Percentiles rank a stretch among this genome's conserved stretches.
phyloP scores from a whole-genome alignment of 2,888 invertebrate genomes.

The Panorpa germanica region DNA sequence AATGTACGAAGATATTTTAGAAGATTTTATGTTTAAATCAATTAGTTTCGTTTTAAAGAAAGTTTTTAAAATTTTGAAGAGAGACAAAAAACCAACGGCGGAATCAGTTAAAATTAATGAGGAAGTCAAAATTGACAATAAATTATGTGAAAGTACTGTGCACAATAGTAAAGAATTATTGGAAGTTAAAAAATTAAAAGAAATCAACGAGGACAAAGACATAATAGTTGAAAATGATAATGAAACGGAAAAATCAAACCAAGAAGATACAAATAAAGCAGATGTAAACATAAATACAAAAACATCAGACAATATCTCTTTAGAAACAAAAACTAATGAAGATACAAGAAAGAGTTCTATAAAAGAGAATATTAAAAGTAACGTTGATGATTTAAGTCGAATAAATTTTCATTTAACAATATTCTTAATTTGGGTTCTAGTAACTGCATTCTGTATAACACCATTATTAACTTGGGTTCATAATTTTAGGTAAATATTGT shows the following conservation, averaged over 20 bases:
- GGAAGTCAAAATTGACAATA: not conserved
- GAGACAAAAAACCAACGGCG: constrained; percentile 8
- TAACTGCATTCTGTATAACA: no score
- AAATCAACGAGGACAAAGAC: not conserved
- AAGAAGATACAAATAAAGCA: constrained; percentile 2
- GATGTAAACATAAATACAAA: no score
- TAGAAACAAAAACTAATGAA: no score
- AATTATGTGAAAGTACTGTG: not conserved
- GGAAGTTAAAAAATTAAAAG: not conserved
- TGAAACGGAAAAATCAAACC: not conserved
- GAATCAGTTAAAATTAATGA: constrained; percentile 11
- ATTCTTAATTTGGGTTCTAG: constrained; percentile 44
- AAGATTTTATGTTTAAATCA: constrained; percentile 29
- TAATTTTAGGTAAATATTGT: no score
- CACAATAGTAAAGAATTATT: not conserved
- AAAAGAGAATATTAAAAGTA: no score
- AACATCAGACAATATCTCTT: no score
- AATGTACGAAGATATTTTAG: constrained; percentile 47
- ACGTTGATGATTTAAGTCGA: constrained; percentile 23
- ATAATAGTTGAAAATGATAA: not conserved
- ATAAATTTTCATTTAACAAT: constrained; percentile 57
- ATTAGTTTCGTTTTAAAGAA: constrained; percentile 20
- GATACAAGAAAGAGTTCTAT: no score
- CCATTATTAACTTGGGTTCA: no score
- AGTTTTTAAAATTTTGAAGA: constrained; percentile 13